Percentiles rank a stretch among this genome's conserved stretches.
Conservation (phyloP, 92 coral and sea anemone genomes). For the Parazoanthus darwini region DNA sequence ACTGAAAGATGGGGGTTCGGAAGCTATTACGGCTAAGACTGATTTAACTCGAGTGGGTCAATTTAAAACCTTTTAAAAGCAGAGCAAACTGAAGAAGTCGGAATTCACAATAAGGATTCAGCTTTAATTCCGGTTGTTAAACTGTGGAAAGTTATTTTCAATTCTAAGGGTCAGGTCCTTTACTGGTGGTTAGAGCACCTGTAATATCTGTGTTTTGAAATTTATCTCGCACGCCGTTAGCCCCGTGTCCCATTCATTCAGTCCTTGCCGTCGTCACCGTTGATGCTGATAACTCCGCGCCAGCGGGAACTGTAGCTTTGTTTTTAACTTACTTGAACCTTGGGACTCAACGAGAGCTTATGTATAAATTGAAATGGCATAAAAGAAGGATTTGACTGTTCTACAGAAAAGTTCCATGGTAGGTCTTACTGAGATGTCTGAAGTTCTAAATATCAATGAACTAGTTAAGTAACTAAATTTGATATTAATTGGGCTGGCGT, state of each 20-base stretch:
- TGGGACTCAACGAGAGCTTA: neutral
- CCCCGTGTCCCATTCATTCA: neutral
- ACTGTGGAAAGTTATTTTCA: neutral
- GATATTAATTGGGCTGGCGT: neutral
- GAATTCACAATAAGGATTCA: neutral
- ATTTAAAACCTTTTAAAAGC: neutral
- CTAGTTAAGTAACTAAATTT: neutral
- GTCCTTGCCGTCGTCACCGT: neutral
- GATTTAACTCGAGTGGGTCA: neutral
- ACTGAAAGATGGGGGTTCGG: neutral
- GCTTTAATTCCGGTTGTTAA: neutral
- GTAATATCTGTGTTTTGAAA: slow-evolving; percentile 3
- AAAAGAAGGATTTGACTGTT: neutral
- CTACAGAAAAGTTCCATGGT: slow-evolving; percentile 8
- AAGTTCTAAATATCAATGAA: neutral
- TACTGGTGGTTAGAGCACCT: slow-evolving; percentile 35
- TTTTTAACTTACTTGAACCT: neutral
- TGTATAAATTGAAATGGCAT: neutral
- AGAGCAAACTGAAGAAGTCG: neutral
- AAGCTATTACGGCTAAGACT: neutral
- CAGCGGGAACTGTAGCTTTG: no score
- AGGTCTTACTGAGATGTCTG: neutral
- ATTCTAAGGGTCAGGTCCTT: slow-evolving; percentile 3
- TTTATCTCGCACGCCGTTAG: neutral
- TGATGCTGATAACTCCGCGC: neutral